Percentiles rank a stretch among this genome's conserved stretches.
Conservation (phyloP, 2,888 invertebrate species). For the Drosophila mayaguana region DNA sequence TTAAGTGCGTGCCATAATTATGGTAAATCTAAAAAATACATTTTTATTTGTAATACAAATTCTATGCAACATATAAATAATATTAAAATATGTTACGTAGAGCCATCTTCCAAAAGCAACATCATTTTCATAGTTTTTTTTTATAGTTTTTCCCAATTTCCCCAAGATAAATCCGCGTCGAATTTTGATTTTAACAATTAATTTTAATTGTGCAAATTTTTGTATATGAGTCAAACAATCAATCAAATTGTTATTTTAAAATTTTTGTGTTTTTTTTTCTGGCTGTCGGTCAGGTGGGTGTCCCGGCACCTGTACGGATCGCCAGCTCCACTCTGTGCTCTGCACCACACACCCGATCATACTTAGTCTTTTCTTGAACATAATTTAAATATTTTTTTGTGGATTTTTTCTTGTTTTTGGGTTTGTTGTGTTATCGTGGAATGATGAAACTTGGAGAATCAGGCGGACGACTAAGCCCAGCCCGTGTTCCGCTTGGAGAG, state of each 20-base stretch:
- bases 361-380: not conserved
- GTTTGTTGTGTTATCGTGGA: not conserved
- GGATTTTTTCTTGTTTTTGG: constrained; percentile 3
- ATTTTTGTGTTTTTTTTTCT: not conserved
- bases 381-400: constrained; percentile 5
- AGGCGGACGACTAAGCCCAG: constrained; percentile 44
- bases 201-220: constrained; percentile 15
- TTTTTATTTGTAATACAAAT: not conserved
- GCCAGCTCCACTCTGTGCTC: not conserved
- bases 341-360: not conserved
- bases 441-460: not conserved
- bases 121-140: no score
- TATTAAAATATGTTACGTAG: no score
- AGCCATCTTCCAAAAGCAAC: no score
- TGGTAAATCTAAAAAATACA: not conserved
- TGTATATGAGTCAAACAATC: not conserved
- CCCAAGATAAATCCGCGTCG: not conserved
- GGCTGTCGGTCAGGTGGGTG: not conserved
- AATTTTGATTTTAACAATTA: constrained; percentile 3
- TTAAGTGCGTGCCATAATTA: not conserved
- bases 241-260: not conserved
- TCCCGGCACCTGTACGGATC: not conserved
- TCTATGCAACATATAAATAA: no score
- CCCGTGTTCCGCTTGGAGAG: constrained; percentile 66
- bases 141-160: not conserved